These are phyloP conservation scores for Kryptopterus vitreolus DNA, from an alignment of 2,797 vertebrate genomes.

Conservation along the genomic window DNA sequence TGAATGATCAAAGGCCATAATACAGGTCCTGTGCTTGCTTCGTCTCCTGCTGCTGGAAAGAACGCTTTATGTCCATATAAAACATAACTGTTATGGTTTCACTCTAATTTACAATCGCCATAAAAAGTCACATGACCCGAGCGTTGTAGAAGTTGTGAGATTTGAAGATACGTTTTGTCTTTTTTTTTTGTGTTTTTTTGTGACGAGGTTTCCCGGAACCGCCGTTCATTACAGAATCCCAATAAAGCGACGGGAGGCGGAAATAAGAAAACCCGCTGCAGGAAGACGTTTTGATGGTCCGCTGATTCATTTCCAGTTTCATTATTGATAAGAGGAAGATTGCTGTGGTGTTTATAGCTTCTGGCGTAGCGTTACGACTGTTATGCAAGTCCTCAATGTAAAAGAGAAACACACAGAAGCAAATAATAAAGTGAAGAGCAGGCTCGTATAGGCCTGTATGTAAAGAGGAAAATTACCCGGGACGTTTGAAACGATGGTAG, in stretches of 20 bases:
- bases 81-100: not conserved
- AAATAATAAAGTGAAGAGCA: not conserved
- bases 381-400: no score
- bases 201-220: not conserved
- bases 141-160: not conserved
- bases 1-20: not conserved
- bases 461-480: no score
- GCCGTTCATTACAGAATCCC: not conserved
- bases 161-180: not conserved
- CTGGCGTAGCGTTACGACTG: not conserved
- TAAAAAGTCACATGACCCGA: slow-evolving; percentile 2
- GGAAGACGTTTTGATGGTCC: not conserved
- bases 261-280: not conserved
- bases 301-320: not conserved
- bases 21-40: not conserved
- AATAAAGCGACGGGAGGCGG: not conserved
- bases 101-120: not conserved
- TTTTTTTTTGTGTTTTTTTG: no score
- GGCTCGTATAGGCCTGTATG: not conserved
- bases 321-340: not conserved
- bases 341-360: not conserved
- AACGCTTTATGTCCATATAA: not conserved
- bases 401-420: no score
- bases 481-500: not conserved
- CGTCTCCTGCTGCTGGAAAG: not conserved